These are phyloP conservation scores for Sarcophaga rosellei DNA, from an alignment of 2,888 invertebrate species.

Conservation along the genomic window DNA sequence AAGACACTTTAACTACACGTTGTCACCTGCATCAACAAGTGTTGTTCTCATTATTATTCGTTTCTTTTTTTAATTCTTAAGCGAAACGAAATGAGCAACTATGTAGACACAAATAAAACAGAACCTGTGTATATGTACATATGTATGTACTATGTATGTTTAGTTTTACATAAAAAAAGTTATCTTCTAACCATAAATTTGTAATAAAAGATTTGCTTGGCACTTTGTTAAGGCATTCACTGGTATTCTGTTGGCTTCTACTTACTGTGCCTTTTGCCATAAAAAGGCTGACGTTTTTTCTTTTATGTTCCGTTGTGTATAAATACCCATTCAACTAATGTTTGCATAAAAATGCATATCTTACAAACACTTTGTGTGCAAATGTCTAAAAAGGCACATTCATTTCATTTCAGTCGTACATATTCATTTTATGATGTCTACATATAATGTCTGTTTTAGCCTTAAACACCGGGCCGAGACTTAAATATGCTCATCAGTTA, in stretches of 20 bases:
- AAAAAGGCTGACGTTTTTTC: neutral
- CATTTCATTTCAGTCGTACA: constrained; percentile 13
- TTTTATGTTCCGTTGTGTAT: neutral
- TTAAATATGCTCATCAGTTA: constrained; percentile 40
- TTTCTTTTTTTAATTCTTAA: neutral
- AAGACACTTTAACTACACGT: neutral
- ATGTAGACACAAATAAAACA: neutral
- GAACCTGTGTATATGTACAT: neutral
- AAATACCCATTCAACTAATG: constrained; percentile 47
- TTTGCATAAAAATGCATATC: constrained; percentile 65
- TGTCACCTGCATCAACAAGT: neutral
- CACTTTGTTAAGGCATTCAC: neutral
- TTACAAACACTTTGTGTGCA: constrained; percentile 43
- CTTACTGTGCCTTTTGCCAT: neutral
- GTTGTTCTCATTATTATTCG: neutral
- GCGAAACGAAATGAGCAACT: neutral
- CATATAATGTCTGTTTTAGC: constrained; percentile 49
- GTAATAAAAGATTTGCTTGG: neutral
- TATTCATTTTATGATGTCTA: constrained; percentile 32
- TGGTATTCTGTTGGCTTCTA: too few species aligned
- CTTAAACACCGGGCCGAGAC: constrained; percentile 52
- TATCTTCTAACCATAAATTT: neutral
- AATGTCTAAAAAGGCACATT: constrained; percentile 50
- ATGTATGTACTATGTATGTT: too few species aligned
- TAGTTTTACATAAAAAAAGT: too few species aligned